Evolutionary conservation across 2,113 vertebrate species (phyloP), one percentile per base, ranked within the genome.

Genomic region (Poecile atricapillus): DNA sequence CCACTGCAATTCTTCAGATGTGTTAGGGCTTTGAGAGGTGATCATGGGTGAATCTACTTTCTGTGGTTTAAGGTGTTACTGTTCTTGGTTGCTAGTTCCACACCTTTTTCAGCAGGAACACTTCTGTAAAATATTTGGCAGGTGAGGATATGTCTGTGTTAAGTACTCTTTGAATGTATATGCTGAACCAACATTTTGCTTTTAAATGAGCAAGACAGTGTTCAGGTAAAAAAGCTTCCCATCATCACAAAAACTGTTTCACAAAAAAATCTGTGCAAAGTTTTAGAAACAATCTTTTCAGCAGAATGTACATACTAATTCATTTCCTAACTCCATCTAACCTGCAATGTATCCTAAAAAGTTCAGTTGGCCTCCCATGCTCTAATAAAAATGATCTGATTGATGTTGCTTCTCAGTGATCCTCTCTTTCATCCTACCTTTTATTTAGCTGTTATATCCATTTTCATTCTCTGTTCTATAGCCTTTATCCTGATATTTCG

Each of bases 41-140:
- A 37, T 35, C 1, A 1, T 0, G 0, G 16, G 21, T 63, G 25
- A 63, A 33, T 41, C 9, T 27, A 0, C 73, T 63, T 22, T 43
- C 41, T 52, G 30, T 30, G 8, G 17, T 67, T 91, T 63, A 53
- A 87, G 31, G 14, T 43, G 10, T n/a, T 39, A 53, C 31, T 46
- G 15, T 21, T 78, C 33, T 41, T 50, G 18, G 27, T 63, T 87
- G 30, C 33, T 52, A 63, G 35, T 75, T 53, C 17, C 46, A 70
- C 7, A 46, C 23, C 44, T 85, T 50, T 82, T 75, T 28, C 65
- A 68, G 30, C 15, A 75, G 27, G 35, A 88, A 44, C 30, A 15
- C 21, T 41, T 19, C 22, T 74, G 33, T 25, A 65, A 11, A 35
- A 47, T 28, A 87, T 44, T 10, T 56, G 43, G 23, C 59, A 76